Evolutionary conservation across 1,140 invertebrate genomes (phyloP), one percentile per base, ranked within the genome.

Genomic region (Hirudo medicinalis): DNA sequence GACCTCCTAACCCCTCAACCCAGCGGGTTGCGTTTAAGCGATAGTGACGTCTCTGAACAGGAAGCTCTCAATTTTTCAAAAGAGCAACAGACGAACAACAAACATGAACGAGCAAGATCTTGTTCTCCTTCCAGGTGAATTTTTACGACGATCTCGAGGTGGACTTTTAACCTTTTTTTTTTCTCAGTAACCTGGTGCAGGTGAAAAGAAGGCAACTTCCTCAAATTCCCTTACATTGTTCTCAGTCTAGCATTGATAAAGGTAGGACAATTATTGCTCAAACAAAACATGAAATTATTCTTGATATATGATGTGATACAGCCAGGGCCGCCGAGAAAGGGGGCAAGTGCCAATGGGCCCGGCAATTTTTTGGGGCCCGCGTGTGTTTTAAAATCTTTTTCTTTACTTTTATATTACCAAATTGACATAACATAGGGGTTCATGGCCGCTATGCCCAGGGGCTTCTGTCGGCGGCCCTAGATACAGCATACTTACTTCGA

Each of bases 1-100:
- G 91, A 94, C 83, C 92, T 94, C 83, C 85, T 95, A 73, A 94
- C 92, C 76, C 92, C 92, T 55, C 91, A 92, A 74, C 90, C 90
- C 74, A 90, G 83, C 27, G 89, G 89, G 71, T 91, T 90, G 71
- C 86, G 90, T 75, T 86, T 93, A 75, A 94, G 92, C 75, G 92
- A 96, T 82, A 82, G 81, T 74, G 84, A 97, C 83, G 81, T 85
- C 73, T 94, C 91, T 75, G 92, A 96, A 82, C 88, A 91, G 80
- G 91, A 94, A 80, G 87, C 43, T 1, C 43, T 17, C 90, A 76
- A 84, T 85, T 72, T 25, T 25, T 63, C 89, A 91, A 79, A 87
- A 86, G 29, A 22, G 57, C 57, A n/a, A n/a, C n/a, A 22, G 57
- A 32, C 57, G 57, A 63, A 11, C 22, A 63, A 15, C 22, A 63